These are phyloP conservation scores for Python bivittatus DNA, from an alignment of 2,113 vertebrate genomes.

Conservation along the genomic window DNA sequence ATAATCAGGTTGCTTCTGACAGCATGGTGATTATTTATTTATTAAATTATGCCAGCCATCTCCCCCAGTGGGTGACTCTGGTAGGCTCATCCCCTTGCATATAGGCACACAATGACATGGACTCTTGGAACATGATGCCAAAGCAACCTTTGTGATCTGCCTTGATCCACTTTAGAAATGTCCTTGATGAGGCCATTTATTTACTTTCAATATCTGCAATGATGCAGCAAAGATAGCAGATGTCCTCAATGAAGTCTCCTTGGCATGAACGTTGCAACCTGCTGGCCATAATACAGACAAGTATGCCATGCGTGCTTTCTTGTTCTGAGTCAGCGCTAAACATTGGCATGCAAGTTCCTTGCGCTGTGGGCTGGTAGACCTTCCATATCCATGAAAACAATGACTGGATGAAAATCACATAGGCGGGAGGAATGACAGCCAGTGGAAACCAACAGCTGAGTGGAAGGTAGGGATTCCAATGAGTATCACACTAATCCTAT, in stretches of 20 bases:
- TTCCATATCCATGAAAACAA: background rate
- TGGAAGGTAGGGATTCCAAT: background rate
- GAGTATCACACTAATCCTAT: background rate
- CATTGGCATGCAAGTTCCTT: background rate
- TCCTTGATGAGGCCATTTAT: background rate
- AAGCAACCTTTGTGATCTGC: background rate
- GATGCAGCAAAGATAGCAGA: background rate
- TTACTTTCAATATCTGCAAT: background rate
- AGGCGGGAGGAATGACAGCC: background rate
- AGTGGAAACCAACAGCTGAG: background rate
- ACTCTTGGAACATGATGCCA: background rate
- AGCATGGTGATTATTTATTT: no score
- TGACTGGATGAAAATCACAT: background rate
- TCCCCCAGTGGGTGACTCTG: no score
- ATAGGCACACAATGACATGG: background rate
- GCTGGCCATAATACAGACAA: background rate
- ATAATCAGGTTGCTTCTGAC: background rate
- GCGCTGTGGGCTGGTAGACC: background rate
- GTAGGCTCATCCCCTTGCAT: no score
- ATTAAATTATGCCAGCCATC: no score
- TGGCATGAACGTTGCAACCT: background rate
- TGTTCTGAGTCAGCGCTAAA: background rate
- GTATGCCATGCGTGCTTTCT: background rate
- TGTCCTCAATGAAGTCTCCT: background rate
- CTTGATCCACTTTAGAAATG: background rate